Evolutionary conservation across 2,113 vertebrate genomes (phyloP).

Genomic region (Petaurus breviceps): DNA sequence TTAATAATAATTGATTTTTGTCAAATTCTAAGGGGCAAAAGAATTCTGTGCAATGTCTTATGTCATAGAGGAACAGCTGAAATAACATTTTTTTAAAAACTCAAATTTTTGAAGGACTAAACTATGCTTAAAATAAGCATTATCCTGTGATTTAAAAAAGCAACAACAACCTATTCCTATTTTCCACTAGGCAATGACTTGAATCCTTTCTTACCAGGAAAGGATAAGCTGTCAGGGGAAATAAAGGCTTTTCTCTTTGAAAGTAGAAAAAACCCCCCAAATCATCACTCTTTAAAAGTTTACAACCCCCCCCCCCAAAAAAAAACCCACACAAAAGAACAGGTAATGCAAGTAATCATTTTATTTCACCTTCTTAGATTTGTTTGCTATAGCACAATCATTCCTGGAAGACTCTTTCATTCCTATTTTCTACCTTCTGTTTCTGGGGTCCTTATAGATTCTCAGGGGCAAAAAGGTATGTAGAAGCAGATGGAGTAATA

Average conservation of each 20-base stretch:
- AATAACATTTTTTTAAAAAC: neutral
- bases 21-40: neutral
- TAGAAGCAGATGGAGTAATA: neutral
- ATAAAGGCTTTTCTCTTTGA: neutral
- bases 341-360: neutral
- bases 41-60: neutral
- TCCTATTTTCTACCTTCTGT: neutral
- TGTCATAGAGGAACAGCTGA: neutral
- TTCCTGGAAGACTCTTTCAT: neutral
- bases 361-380: neutral
- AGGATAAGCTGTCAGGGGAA: neutral
- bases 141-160: neutral
- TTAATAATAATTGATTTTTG: neutral
- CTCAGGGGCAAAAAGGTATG: neutral
- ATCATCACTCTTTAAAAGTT: neutral
- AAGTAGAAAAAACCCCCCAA: neutral
- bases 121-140: neutral
- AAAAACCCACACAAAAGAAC: neutral
- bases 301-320: neutral
- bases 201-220: neutral
- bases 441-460: neutral
- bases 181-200: neutral
- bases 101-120: neutral
- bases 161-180: neutral
- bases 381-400: neutral